Percentiles rank a stretch among this genome's conserved stretches.
These are phyloP conservation scores for Marmota monax DNA, from an alignment of 2,113 vertebrate genomes.

Conservation along the genomic window DNA sequence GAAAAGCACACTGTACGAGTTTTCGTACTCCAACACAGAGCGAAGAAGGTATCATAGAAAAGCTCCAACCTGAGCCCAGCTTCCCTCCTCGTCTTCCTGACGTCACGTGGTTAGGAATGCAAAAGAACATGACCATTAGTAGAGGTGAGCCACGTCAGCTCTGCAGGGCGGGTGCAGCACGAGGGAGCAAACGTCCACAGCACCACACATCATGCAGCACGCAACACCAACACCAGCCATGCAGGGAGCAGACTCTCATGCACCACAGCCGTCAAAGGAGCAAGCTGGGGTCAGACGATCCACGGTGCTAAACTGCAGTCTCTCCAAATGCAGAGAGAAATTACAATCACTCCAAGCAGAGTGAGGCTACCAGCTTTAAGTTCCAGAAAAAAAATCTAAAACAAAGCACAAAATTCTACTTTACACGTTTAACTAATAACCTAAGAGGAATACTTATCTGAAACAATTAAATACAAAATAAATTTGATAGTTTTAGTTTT, in stretches of 20 bases:
- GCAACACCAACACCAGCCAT: neutral
- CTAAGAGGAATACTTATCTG: slow-evolving; percentile 61
- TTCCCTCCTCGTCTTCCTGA: slow-evolving; percentile 99
- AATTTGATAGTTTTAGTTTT: slow-evolving; percentile 40
- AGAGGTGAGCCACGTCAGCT: slow-evolving; percentile 73
- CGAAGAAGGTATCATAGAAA: slow-evolving; percentile 84
- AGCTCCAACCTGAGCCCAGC: slow-evolving; percentile 99
- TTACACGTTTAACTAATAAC: slow-evolving; percentile 39
- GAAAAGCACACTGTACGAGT: slow-evolving; percentile 56
- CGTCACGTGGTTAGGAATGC: slow-evolving; percentile 95
- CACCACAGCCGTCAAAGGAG: neutral
- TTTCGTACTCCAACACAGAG: slow-evolving; percentile 69
- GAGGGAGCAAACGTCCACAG: neutral
- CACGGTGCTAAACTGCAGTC: neutral
- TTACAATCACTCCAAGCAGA: neutral
- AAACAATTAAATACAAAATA: slow-evolving; percentile 14
- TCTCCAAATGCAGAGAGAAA: neutral
- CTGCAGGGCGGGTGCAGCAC: slow-evolving; percentile 59
- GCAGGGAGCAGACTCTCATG: slow-evolving; percentile 22
- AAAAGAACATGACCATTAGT: slow-evolving; percentile 90
- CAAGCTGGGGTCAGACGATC: neutral
- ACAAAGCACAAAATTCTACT: neutral
- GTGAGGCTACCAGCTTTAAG: neutral
- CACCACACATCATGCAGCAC: slow-evolving; percentile 23
- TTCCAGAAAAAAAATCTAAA: neutral